A percentile compares a stretch with the other conserved stretches of the same genome.
Evolutionary conservation across 2,113 vertebrate genomes (phyloP).

Genomic region (Microcebus griseorufus): DNA sequence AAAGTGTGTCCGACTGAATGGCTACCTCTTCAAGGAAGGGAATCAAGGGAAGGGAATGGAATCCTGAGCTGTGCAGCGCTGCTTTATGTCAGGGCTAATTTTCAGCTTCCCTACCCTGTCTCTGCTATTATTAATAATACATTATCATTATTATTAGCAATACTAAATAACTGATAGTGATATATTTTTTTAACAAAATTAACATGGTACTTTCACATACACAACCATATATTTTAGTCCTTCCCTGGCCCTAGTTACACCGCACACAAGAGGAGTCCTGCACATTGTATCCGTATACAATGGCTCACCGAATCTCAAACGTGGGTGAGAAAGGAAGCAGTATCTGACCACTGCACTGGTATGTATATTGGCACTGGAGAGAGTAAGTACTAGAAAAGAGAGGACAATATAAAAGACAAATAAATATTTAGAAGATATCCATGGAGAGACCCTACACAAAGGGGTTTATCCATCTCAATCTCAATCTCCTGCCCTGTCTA

Average conservation of each 20-base stretch:
- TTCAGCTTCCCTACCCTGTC: not conserved
- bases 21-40: not conserved
- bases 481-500: not conserved
- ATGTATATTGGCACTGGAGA: no score
- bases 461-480: not conserved
- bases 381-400: not conserved
- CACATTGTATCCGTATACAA: not conserved
- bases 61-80: not conserved
- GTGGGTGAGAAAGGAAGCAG: not conserved
- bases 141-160: not conserved
- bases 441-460: not conserved
- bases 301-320: not conserved
- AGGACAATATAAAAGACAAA: not conserved
- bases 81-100: not conserved
- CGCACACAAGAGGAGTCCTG: fast-evolving
- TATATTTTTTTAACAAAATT: not conserved
- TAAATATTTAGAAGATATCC: not conserved
- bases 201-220: not conserved
- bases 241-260: not conserved
- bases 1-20: not conserved
- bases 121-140: not conserved
- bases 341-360: not conserved
- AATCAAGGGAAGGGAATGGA: not conserved
- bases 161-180: not conserved
- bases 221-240: not conserved